A percentile compares a stretch with the other conserved stretches of the same genome.
Evolutionary conservation across 2,113 vertebrate species (phyloP).

Genomic region (Lycaon pictus): DNA sequence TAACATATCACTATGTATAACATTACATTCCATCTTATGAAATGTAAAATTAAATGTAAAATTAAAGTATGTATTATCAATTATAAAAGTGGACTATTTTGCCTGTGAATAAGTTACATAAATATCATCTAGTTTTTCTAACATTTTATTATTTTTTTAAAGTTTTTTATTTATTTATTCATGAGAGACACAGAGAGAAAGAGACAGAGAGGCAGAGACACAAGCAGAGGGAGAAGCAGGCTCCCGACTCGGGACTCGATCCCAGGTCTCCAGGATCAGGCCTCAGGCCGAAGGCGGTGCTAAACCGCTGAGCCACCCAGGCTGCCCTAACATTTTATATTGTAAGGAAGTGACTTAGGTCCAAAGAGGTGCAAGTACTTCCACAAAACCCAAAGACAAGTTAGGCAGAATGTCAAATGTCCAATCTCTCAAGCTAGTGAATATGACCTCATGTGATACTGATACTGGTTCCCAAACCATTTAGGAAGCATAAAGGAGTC

Average conservation of each 20-base stretch:
- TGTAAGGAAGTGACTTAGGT: constrained; percentile 24
- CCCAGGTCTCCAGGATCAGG: too few relatives aligned
- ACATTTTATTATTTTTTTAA: background rate
- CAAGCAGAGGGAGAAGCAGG: too few relatives aligned
- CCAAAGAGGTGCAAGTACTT: background rate
- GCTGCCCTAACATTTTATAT: background rate
- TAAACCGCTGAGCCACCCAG: too few relatives aligned
- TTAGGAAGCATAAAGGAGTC: background rate
- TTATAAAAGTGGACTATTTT: constrained; percentile 12
- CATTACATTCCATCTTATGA: too few relatives aligned
- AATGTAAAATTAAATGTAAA: constrained; percentile 16
- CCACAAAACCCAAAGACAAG: background rate
- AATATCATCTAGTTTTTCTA: background rate
- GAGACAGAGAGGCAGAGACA: too few relatives aligned
- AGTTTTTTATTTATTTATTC: too few relatives aligned
- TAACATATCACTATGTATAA: background rate
- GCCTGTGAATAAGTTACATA: constrained; percentile 15
- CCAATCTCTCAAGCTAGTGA: background rate
- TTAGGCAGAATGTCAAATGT: background rate
- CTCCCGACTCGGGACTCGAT: too few relatives aligned
- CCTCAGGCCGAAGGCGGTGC: too few relatives aligned
- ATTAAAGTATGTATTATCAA: constrained; percentile 16
- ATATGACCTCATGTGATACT: background rate
- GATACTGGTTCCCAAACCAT: background rate
- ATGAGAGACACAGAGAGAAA: too few relatives aligned